A percentile compares a stretch with the other conserved stretches of the same genome.
These are phyloP conservation scores for Verasper variegatus DNA, from an alignment of 2,113 vertebrate genomes.

Conservation along the genomic window DNA sequence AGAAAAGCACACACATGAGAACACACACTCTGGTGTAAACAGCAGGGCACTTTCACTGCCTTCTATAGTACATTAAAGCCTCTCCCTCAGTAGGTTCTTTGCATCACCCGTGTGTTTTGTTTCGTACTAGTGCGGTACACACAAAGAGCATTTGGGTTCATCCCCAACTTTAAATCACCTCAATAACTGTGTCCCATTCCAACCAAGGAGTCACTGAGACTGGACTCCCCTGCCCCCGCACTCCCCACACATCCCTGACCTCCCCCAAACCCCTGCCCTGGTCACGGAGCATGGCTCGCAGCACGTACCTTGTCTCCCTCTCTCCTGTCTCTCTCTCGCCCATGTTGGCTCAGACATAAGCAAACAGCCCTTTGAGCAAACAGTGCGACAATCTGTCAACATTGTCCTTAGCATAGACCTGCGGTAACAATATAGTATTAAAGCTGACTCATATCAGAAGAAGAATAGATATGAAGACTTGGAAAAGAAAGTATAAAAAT, in stretches of 20 bases:
- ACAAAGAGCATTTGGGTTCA: constrained; percentile 45
- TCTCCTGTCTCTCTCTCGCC: constrained; percentile 64
- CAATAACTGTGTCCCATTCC: constrained; percentile 43
- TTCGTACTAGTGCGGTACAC: constrained; percentile 21
- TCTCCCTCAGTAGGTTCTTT: background rate
- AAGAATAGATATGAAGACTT: background rate
- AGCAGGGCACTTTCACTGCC: constrained; percentile 41
- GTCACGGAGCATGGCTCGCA: constrained; percentile 76
- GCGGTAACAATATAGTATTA: constrained; percentile 12
- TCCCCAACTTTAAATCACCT: constrained; percentile 38
- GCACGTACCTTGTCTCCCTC: constrained; percentile 82
- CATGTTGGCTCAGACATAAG: constrained; percentile 81
- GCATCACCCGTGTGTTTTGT: constrained; percentile 46
- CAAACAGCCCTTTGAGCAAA: constrained; percentile 82
- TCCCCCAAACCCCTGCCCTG: constrained; percentile 56
- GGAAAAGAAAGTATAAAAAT: background rate
- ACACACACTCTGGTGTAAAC: background rate
- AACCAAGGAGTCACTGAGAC: constrained; percentile 80
- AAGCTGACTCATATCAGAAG: constrained; percentile 27
- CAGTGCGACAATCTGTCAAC: constrained; percentile 68
- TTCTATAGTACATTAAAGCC: constrained; percentile 33
- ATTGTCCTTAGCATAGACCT: constrained; percentile 37
- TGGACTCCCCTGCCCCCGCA: constrained; percentile 69
- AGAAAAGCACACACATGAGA: constrained; percentile 26
- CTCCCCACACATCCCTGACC: constrained; percentile 59